These are phyloP conservation scores for Zingel zingel DNA, from an alignment of 2,113 vertebrate genomes.

Conservation along the genomic window DNA sequence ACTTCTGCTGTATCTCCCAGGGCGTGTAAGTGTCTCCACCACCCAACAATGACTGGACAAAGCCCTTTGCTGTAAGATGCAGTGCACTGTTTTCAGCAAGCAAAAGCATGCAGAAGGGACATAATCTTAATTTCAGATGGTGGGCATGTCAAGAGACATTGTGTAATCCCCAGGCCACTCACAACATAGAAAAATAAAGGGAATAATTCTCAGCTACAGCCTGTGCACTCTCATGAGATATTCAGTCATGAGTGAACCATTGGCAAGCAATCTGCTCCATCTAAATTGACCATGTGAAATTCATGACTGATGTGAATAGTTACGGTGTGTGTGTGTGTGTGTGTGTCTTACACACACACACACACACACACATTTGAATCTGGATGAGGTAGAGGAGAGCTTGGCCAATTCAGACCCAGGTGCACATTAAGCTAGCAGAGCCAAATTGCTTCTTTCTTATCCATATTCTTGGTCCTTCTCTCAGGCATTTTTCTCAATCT, in stretches of 20 bases:
- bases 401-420: slow-evolving; percentile 7
- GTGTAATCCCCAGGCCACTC: slow-evolving; percentile 13
- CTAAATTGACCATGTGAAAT: slow-evolving; percentile 35
- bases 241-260: slow-evolving; percentile 31
- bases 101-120: slow-evolving; percentile 1
- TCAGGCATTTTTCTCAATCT: slow-evolving; percentile 1
- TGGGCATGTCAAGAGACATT: slow-evolving; percentile 26
- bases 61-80: neutral
- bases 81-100: slow-evolving; percentile 23
- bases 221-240: slow-evolving; percentile 20
- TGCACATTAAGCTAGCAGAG: slow-evolving; percentile 2
- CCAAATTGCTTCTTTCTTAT: slow-evolving; percentile 3
- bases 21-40: slow-evolving; percentile 16
- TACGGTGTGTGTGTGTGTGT: slow-evolving; percentile 11
- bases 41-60: slow-evolving; percentile 19
- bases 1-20: neutral
- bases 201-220: slow-evolving; percentile 9
- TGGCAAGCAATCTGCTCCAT: slow-evolving; percentile 1
- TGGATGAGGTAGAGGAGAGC: slow-evolving; percentile 3
- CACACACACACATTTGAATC: slow-evolving; percentile 25
- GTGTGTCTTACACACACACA: too few species aligned
- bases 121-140: slow-evolving; percentile 22
- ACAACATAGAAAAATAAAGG: slow-evolving; percentile 1
- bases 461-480: neutral
- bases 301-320: slow-evolving; percentile 36